phyloP scores from a whole-genome alignment of 1,140 invertebrate species.

The Neodiprion virginianus region DNA sequence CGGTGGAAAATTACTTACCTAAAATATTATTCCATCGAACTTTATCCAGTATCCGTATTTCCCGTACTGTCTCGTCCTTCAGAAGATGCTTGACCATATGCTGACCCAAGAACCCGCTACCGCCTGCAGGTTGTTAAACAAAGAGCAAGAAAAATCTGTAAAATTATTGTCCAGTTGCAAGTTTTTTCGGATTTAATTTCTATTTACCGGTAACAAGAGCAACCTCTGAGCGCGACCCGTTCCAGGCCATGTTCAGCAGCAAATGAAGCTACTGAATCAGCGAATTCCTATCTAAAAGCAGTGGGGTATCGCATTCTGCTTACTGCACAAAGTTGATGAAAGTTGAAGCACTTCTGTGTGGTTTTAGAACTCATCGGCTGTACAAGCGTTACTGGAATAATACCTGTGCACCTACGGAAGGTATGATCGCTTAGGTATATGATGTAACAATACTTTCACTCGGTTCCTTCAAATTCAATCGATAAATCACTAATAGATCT shows the following conservation, averaged over 20 bases:
- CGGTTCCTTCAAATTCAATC: too few relatives aligned
- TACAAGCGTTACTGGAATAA: too few relatives aligned
- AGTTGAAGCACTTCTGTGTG: too few relatives aligned
- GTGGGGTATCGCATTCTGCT: not conserved
- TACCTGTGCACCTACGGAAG: too few relatives aligned
- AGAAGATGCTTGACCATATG: conserved; percentile 68
- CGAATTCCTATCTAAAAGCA: not conserved
- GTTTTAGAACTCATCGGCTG: too few relatives aligned
- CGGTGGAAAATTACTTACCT: conserved; percentile 42
- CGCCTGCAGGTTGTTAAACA: conserved; percentile 57
- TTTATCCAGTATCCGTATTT: conserved; percentile 70
- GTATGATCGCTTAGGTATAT: too few relatives aligned
- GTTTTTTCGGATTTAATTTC: not conserved
- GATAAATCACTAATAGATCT: too few relatives aligned
- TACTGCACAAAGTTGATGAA: not conserved
- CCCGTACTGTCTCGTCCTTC: conserved; percentile 59
- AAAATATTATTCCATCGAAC: conserved; percentile 64
- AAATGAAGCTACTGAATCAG: not conserved
- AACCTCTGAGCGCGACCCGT: conserved; percentile 18
- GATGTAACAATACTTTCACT: too few relatives aligned
- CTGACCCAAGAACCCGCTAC: conserved; percentile 72
- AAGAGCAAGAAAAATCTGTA: not conserved
- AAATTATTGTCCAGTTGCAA: not conserved
- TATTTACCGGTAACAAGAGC: conserved; percentile 38
- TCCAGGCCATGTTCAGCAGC: not conserved